Evolutionary conservation across 2,888 invertebrate species (phyloP), one percentile per base, ranked within the genome.

Genomic region (Philereme vetulata): DNA sequence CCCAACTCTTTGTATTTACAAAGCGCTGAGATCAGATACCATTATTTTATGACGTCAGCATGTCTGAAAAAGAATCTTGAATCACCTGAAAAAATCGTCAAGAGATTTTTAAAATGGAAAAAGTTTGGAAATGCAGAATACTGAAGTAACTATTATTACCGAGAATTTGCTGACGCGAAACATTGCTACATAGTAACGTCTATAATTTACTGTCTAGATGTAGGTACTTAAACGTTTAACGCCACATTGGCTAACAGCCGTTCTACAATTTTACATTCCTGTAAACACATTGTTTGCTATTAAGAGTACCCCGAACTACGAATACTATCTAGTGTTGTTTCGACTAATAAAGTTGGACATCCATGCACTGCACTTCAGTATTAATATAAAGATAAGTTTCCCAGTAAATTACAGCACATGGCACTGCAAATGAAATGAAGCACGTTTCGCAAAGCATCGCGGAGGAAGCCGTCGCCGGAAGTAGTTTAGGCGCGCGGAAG

Each of bases 401-500:
- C 10, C 45, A 52, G 52, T 67, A 66, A 64, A 66, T 66, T 58
- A 62, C 54, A 42, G 51, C 55, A 61, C 60, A 67, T 58, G 51
- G 51, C 61, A 46, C 56, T 64, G 58, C 48, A 58, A 68, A 67
- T 65, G 62, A 64, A 69, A 71, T 68, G 67, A 68, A 67, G 66
- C 66, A 66, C 65, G 66, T 74, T 73, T 68, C 65, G 70, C 63
- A 60, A 70, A 76, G 71, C 65, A 56, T 57, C 57, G 63, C 65
- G 66, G 70, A 71, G 78, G 76, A 79, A 78, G 75, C 78, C 76
- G 80, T 76, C 72, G 67, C 48, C 76, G 81, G 82, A 81, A 77
- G 77, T 79, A 78, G 81, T 83, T 82, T 76, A 72, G 73, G 71
- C 58, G 69, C 70, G 72, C 74, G 81, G 81, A 79, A 75, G 74